Percentiles rank a stretch among this genome's conserved stretches.
phyloP scores from a whole-genome alignment of 1,140 invertebrate genomes.

The Zaprionus vittiger region DNA sequence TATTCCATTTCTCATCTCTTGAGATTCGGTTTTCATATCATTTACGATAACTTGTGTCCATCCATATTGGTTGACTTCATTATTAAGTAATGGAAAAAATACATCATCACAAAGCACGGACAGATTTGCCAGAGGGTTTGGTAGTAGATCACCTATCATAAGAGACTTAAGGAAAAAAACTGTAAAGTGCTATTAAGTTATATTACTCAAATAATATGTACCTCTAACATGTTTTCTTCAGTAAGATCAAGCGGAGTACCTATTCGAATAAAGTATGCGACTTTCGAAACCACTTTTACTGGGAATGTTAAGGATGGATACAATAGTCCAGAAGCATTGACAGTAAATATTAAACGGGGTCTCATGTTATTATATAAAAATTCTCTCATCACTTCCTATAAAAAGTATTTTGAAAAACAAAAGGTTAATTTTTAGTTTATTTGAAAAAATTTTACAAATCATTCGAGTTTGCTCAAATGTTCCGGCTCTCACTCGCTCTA shows the following conservation, averaged over 20 bases:
- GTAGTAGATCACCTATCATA: conserved; percentile 84
- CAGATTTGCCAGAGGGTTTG: conserved; percentile 90
- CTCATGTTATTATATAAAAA: conserved; percentile 86
- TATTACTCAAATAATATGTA: conserved; percentile 73
- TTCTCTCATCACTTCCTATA: conserved; percentile 84
- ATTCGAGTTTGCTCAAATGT: too few relatives aligned
- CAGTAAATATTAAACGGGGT: conserved; percentile 85
- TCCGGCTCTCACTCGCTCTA: too few relatives aligned
- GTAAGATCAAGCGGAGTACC: conserved; percentile 84
- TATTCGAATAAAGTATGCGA: conserved; percentile 89
- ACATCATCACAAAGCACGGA: conserved; percentile 91
- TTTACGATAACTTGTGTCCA: conserved; percentile 90
- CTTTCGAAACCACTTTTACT: conserved; percentile 85
- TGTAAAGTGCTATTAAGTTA: neutral
- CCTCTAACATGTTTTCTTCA: conserved; percentile 86
- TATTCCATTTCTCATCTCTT: conserved; percentile 89
- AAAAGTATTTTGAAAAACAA: neutral
- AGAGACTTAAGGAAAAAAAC: conserved; percentile 39
- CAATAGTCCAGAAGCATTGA: conserved; percentile 84
- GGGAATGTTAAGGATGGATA: conserved; percentile 77
- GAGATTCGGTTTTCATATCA: conserved; percentile 89
- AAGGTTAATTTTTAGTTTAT: too few relatives aligned
- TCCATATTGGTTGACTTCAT: conserved; percentile 87
- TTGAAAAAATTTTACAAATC: too few relatives aligned
- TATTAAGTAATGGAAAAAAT: conserved; percentile 88